Percentiles rank a stretch among this genome's conserved stretches.
Evolutionary conservation across 1,140 invertebrate genomes (phyloP).

Genomic region (Druon quercuslanigerum): DNA sequence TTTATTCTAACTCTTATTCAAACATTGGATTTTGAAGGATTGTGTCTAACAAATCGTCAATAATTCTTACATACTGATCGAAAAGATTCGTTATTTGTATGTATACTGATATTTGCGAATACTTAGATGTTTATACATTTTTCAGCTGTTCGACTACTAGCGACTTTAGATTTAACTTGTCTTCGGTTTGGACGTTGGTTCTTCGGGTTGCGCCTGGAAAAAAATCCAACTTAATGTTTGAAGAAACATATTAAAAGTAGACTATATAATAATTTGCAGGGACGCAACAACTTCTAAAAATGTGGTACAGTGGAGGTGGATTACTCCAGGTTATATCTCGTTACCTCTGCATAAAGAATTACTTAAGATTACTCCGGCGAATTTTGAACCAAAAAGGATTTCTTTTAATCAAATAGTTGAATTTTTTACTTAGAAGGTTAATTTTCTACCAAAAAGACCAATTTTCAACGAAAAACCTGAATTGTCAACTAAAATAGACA

Average conservation of each 20-base stretch:
- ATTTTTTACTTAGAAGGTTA: no score
- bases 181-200: slow-evolving; percentile 35
- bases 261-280: background rate
- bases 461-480: no score
- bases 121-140: slow-evolving; percentile 15
- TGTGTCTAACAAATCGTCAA: background rate
- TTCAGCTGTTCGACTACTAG: slow-evolving; percentile 5
- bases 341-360: no score
- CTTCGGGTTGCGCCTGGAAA: slow-evolving; percentile 34
- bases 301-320: no score
- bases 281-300: no score
- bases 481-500: no score
- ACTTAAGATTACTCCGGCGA: no score
- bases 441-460: no score
- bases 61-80: background rate
- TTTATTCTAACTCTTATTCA: background rate
- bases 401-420: no score
- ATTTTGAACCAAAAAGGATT: no score
- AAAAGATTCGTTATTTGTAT: background rate
- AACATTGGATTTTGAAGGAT: background rate
- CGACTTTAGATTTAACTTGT: slow-evolving; percentile 25
- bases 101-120: background rate
- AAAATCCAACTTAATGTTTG: background rate
- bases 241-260: background rate
- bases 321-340: no score